phyloP scores from a whole-genome alignment of 2,888 invertebrate genomes.

The Cerastis rubricosa region DNA sequence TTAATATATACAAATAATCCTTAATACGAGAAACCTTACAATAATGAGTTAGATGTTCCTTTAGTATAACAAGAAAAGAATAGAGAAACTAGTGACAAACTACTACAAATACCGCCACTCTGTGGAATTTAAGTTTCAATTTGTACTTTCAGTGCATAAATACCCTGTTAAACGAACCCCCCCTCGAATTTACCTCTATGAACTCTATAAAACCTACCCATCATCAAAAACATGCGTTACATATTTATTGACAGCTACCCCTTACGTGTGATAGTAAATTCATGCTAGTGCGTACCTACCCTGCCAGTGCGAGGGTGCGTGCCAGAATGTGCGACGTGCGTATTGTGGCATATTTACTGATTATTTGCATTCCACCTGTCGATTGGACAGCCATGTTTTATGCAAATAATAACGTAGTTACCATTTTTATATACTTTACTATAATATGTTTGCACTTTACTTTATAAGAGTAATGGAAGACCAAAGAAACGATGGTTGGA shows the following conservation, averaged over 20 bases:
- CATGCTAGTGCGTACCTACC: constrained; percentile 18
- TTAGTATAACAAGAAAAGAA: neutral
- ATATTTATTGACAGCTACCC: constrained; percentile 52
- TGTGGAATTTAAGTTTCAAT: neutral
- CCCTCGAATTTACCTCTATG: neutral
- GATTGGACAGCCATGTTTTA: neutral
- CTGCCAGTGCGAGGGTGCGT: constrained; percentile 24
- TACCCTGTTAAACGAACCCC: neutral
- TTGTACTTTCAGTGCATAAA: neutral
- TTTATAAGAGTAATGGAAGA: too few species aligned
- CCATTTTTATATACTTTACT: neutral
- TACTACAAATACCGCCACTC: too few species aligned
- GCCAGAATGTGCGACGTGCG: constrained; percentile 24
- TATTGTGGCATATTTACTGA: constrained; percentile 33
- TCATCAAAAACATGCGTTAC: constrained; percentile 36
- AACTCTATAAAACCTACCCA: neutral
- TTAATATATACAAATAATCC: too few species aligned
- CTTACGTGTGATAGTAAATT: constrained; percentile 42
- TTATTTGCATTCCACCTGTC: constrained; percentile 50
- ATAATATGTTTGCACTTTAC: neutral
- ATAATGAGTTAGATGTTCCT: too few species aligned
- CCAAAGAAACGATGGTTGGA: too few species aligned
- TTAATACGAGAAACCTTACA: too few species aligned
- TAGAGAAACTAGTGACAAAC: too few species aligned
- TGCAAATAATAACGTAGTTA: neutral